phyloP scores from a whole-genome alignment of 1,140 invertebrate species.

The Telenomus remus region DNA sequence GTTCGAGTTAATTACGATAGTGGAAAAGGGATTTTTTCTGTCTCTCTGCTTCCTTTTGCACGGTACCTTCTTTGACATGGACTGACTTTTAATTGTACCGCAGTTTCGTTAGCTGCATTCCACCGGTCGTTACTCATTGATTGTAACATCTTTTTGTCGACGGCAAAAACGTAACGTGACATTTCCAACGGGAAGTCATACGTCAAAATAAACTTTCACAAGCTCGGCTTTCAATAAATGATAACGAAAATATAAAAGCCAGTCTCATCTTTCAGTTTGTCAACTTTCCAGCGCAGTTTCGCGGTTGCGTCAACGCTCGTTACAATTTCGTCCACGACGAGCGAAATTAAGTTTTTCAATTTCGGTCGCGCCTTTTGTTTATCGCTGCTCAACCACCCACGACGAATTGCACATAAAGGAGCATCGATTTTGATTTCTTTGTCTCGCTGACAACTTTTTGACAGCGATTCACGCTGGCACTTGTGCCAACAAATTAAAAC shows the following conservation, averaged over 20 bases:
- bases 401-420: no score
- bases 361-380: no score
- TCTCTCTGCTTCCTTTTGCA: background rate
- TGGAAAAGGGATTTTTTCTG: no score
- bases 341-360: no score
- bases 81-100: background rate
- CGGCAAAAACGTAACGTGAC: background rate
- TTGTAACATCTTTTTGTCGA: slow-evolving; percentile 2
- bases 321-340: no score
- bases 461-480: slow-evolving; percentile 12
- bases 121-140: background rate
- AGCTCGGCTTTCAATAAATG: background rate
- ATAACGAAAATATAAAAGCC: background rate
- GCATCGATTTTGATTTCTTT: no score
- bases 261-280: no score
- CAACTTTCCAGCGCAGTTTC: no score
- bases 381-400: no score
- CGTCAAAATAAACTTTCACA: slow-evolving; percentile 4
- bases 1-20: no score
- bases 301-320: no score
- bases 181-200: background rate
- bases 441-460: background rate
- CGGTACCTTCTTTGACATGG: background rate
- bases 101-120: background rate
- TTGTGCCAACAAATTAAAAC: slow-evolving; percentile 12